Conservation (phyloP, 2,888 invertebrate genomes). For the Chorisops tibialis region DNA sequence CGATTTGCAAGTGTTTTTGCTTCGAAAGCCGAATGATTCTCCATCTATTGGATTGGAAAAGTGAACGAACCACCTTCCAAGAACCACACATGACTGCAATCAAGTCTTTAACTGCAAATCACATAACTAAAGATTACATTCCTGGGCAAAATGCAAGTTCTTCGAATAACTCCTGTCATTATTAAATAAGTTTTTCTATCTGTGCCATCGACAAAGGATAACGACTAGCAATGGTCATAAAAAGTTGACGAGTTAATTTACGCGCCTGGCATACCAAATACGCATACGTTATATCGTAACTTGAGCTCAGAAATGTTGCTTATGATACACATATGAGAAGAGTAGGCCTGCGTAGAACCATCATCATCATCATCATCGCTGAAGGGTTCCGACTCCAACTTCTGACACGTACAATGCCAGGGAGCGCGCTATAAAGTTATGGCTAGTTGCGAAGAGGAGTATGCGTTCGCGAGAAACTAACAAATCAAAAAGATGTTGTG, state of each 20-base stretch:
- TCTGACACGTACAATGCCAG: slow-evolving; percentile 10
- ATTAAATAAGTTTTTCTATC: slow-evolving; percentile 31
- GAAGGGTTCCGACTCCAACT: slow-evolving; percentile 12
- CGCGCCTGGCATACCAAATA: slow-evolving; percentile 40
- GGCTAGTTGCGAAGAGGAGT: too few species aligned
- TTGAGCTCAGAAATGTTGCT: background rate
- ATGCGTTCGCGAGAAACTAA: too few species aligned
- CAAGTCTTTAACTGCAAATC: slow-evolving; percentile 17
- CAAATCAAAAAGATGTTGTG: too few species aligned
- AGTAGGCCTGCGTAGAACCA: background rate
- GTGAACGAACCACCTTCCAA: background rate
- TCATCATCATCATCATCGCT: too few species aligned
- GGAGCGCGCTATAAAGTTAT: background rate
- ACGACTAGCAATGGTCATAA: slow-evolving; percentile 34
- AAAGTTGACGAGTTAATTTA: slow-evolving; percentile 42
- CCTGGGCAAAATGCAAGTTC: slow-evolving; percentile 31
- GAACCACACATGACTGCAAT: slow-evolving; percentile 12
- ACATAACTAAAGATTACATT: slow-evolving; percentile 28
- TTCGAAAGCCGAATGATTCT: background rate
- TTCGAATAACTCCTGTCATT: slow-evolving; percentile 37
- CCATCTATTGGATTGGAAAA: background rate
- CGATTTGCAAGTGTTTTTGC: too few species aligned
- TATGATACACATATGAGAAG: background rate
- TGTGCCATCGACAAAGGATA: slow-evolving; percentile 11
- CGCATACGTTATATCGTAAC: slow-evolving; percentile 17